Evolutionary conservation across 2,888 invertebrate genomes (phyloP).

Genomic region (Spialia ferax): DNA sequence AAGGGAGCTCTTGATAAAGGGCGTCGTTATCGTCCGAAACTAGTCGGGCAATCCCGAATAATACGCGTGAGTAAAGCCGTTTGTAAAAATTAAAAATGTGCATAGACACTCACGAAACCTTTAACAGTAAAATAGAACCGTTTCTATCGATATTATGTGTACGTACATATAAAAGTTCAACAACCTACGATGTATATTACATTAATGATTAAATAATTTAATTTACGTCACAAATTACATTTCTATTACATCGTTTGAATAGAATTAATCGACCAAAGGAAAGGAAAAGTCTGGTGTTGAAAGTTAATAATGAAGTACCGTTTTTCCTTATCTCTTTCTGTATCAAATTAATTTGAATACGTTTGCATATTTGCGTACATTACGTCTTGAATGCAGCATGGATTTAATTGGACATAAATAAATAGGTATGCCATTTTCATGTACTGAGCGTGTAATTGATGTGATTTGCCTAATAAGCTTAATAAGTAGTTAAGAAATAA

Average conservation of each 20-base stretch:
- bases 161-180: no score
- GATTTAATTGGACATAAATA: constrained; percentile 14
- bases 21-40: no score
- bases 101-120: no score
- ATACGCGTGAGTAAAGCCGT: no score
- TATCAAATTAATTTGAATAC: constrained; percentile 26
- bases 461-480: constrained; percentile 5
- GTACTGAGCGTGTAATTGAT: not conserved
- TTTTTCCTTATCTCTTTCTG: constrained; percentile 8
- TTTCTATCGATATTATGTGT: no score
- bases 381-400: constrained; percentile 11
- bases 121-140: no score
- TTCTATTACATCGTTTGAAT: not conserved
- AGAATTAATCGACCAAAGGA: constrained; percentile 4
- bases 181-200: no score
- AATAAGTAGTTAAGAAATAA: no score
- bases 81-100: no score
- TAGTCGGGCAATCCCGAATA: no score
- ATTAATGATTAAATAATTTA: no score
- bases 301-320: constrained; percentile 7
- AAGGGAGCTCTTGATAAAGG: no score
- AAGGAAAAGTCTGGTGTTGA: constrained; percentile 11
- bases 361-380: constrained; percentile 19
- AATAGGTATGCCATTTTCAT: not conserved
- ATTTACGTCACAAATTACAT: not conserved